These are phyloP conservation scores for Ursus arctos DNA, from an alignment of 2,113 vertebrate genomes.

Conservation along the genomic window DNA sequence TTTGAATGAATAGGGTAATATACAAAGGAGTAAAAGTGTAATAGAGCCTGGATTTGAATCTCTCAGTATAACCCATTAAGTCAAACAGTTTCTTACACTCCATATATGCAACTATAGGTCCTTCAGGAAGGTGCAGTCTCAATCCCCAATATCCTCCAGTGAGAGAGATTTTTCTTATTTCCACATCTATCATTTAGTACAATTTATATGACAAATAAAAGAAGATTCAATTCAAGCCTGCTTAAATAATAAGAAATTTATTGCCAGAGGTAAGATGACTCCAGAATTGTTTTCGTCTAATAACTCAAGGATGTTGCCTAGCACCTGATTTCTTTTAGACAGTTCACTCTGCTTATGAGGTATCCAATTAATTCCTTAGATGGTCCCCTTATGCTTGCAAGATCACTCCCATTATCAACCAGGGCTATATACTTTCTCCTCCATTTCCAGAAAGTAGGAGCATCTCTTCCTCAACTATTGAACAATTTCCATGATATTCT, in stretches of 20 bases:
- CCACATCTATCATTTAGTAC: not conserved
- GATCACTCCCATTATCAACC: not conserved
- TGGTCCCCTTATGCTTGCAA: not conserved
- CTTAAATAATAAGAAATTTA: slow-evolving; percentile 3
- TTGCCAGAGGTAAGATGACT: not conserved
- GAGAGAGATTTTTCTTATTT: not conserved
- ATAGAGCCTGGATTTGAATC: not conserved
- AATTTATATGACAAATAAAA: not conserved
- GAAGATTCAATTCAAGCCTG: not conserved
- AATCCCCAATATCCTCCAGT: not conserved
- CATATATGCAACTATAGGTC: not conserved
- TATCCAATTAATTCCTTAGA: not conserved
- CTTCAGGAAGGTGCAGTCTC: not conserved
- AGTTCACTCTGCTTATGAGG: not conserved
- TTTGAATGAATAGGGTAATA: not conserved
- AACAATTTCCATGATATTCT: not conserved
- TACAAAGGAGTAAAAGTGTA: not conserved
- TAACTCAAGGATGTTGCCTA: not conserved
- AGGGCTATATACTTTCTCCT: not conserved
- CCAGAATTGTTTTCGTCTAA: not conserved
- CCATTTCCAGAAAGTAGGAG: not conserved
- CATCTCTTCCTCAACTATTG: not conserved
- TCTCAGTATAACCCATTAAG: not conserved
- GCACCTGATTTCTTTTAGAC: not conserved
- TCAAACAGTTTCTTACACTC: not conserved